A percentile compares a stretch with the other conserved stretches of the same genome.
phyloP scores from a whole-genome alignment of 2,113 vertebrate genomes.

The Callopanchax toddi region DNA sequence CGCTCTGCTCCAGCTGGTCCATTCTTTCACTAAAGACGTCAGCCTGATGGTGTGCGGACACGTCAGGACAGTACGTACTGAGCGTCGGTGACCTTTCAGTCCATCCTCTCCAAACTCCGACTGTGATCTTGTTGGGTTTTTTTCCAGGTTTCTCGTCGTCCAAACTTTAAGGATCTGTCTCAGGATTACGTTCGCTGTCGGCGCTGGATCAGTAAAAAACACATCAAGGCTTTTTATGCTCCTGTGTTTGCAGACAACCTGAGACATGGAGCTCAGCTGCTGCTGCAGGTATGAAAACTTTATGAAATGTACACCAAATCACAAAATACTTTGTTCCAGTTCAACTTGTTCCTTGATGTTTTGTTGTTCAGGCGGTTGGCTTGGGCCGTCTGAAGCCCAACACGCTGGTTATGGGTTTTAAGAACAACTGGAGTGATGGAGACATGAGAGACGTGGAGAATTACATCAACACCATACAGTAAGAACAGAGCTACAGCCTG shows the following conservation, averaged over 20 bases:
- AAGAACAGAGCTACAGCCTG: conserved; percentile 60
- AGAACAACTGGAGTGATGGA: conserved; percentile 91
- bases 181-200: conserved; percentile 88
- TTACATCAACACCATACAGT: conserved; percentile 96
- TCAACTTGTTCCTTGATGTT: background rate
- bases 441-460: conserved; percentile 93
- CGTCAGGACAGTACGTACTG: conserved; percentile 83
- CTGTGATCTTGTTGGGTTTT: background rate
- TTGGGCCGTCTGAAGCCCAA: conserved; percentile 95
- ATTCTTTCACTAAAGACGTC: conserved; percentile 95
- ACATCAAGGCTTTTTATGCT: conserved; percentile 92
- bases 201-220: conserved; percentile 92
- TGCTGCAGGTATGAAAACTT: conserved; percentile 84
- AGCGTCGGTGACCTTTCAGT: background rate
- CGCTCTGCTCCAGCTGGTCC: conserved; percentile 91
- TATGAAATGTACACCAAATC: background rate
- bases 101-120: background rate
- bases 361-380: conserved; percentile 84
- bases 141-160: conserved; percentile 86
- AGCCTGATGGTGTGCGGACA: conserved; percentile 97
- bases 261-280: conserved; percentile 89
- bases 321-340: background rate
- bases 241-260: conserved; percentile 92
- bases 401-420: conserved; percentile 94
- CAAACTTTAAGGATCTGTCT: conserved; percentile 89